Evolutionary conservation across 2,797 vertebrate species (phyloP), one percentile per base, ranked within the genome.

Genomic region (Scolopax rusticola): DNA sequence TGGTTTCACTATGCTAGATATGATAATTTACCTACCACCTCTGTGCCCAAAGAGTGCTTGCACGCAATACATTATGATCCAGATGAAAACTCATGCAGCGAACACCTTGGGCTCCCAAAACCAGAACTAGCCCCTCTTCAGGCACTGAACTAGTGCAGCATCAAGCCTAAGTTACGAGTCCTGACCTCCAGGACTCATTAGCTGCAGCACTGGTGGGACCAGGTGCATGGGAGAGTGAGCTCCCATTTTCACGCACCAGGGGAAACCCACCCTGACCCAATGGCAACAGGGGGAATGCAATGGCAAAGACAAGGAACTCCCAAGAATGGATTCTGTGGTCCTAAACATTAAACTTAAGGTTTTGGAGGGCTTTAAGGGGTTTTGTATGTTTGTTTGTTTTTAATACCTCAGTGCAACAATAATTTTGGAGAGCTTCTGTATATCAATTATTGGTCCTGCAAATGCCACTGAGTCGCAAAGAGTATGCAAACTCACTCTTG

Each of bases 161-260:
- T 11, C 28, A 73, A 74, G 30, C 38, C 47, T 0, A 0, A 67
- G 57, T 15, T 3, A 9, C 11, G n/a, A 60, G 16, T 7, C 33
- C 47, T 25, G 25, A 43, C 20, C 59, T 30, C 53, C 38, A 23
- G 56, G 36, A 36, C n/a, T 71, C 50, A 11, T 38, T 9, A 28
- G 23, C 38, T 43, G 38, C 4, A 1, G 41, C 20, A 20, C 56
- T 3, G 3, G 11, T 41, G 51, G 27, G 45, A 75, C 23, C 28
- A 28, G 38, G 33, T 0, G 33, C 4, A 60, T 60, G 36, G 17
- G 11, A 32, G 36, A 43, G 33, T 2, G 8, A 76, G 48, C 73
- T 64, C 80, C 8, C 19, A 24, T 9, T 41, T 27, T 33, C 24
- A 57, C 32, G 15, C 19, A 51, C 11, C n/a, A 41, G 15, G 17